Evolutionary conservation across 2,797 vertebrate genomes (phyloP).

Genomic region (Pteronotus mesoamericanus): DNA sequence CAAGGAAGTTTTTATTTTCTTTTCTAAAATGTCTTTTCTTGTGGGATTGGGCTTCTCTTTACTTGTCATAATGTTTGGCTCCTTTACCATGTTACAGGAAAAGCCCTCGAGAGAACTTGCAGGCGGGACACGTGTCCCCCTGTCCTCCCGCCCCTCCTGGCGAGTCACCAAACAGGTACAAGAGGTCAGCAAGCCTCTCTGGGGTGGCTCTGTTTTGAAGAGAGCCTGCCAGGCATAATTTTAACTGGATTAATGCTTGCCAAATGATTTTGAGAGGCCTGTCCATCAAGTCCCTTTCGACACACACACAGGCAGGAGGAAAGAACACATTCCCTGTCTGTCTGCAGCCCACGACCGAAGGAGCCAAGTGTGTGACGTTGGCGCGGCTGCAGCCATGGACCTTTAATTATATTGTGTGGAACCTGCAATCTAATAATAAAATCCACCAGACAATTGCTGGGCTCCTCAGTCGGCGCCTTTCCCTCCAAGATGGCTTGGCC

Average conservation of each 20-base stretch:
- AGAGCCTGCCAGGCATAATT: neutral
- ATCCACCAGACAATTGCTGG: constrained; percentile 22
- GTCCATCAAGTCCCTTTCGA: neutral
- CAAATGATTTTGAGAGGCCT: neutral
- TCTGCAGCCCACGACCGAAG: neutral
- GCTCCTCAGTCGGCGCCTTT: constrained; percentile 6
- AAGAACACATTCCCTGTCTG: neutral
- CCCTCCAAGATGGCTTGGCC: neutral
- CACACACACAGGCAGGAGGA: neutral
- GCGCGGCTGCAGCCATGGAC: neutral
- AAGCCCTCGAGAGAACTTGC: constrained; percentile 85
- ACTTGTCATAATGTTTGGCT: constrained; percentile 20
- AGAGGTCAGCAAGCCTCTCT: constrained; percentile 55
- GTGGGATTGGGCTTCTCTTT: neutral
- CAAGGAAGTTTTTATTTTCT: neutral
- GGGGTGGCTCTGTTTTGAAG: neutral
- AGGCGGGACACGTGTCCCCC: constrained; percentile 80
- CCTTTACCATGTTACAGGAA: constrained; percentile 84
- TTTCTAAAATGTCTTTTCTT: neutral
- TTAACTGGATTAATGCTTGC: neutral
- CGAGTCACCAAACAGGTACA: constrained; percentile 95
- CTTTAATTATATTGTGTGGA: constrained; percentile 50
- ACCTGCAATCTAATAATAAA: constrained; percentile 63
- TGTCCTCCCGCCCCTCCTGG: constrained; percentile 84
- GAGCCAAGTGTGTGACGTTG: neutral